These are phyloP conservation scores for Cerastoderma edule DNA, from an alignment of 2,888 invertebrate species.

Conservation along the genomic window DNA sequence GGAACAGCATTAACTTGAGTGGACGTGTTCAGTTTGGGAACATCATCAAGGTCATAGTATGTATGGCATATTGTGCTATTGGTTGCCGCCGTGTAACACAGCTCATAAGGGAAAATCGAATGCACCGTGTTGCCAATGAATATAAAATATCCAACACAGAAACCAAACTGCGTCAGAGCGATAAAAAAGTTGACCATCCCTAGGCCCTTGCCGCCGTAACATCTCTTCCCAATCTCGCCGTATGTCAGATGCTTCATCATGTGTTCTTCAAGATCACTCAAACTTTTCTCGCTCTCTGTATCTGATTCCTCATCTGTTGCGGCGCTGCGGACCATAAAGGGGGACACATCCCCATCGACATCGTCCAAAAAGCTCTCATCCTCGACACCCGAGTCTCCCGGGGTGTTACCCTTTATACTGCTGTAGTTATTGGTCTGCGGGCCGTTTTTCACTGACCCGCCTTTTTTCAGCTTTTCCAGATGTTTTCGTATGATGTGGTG, in stretches of 20 bases:
- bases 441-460: constrained; percentile 6
- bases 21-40: constrained; percentile 4
- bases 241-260: constrained; percentile 72
- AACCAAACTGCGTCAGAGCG: constrained; percentile 81
- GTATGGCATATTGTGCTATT: constrained; percentile 30
- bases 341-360: constrained; percentile 1
- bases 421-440: constrained; percentile 10
- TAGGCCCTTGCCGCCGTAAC: constrained; percentile 75
- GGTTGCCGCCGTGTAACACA: constrained; percentile 51
- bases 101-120: constrained; percentile 72
- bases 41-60: constrained; percentile 28
- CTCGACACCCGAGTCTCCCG: constrained; percentile 21
- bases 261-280: constrained; percentile 53
- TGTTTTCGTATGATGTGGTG: constrained; percentile 67
- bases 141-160: constrained; percentile 80
- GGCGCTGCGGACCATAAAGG: constrained; percentile 17
- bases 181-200: constrained; percentile 77
- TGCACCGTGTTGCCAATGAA: constrained; percentile 81
- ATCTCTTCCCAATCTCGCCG: constrained; percentile 79
- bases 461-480: constrained; percentile 25
- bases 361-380: constrained; percentile 25
- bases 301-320: constrained; percentile 19
- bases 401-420: constrained; percentile 9
- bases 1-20: not conserved
- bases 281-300: constrained; percentile 42